Percentiles rank a stretch among this genome's conserved stretches.
phyloP scores from a whole-genome alignment of 1,140 invertebrate species.

The Psilanteris sp. region DNA sequence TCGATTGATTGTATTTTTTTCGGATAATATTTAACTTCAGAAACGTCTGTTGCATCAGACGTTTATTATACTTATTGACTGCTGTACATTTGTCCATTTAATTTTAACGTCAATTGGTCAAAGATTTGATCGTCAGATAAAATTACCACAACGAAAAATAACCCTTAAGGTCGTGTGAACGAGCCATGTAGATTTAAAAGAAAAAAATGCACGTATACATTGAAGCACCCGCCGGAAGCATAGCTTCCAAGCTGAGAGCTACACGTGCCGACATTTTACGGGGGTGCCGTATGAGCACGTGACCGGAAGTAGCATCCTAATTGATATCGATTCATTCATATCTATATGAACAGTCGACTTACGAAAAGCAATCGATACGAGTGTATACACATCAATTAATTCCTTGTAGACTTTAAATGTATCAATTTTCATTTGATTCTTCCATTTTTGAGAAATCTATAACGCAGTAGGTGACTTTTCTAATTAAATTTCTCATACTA shows the following conservation, averaged over 20 bases:
- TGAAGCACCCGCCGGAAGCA: slow-evolving; percentile 64
- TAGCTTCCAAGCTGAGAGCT: slow-evolving; percentile 66
- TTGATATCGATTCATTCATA: slow-evolving; percentile 77
- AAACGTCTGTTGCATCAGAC: too few species aligned
- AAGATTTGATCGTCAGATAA: slow-evolving; percentile 31
- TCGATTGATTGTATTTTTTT: too few species aligned
- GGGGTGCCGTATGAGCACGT: slow-evolving; percentile 72
- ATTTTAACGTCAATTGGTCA: slow-evolving; percentile 32
- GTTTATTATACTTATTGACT: too few species aligned
- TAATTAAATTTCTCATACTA: too few species aligned
- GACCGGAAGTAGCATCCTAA: slow-evolving; percentile 80
- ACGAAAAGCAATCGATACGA: slow-evolving; percentile 37
- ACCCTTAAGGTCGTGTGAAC: slow-evolving; percentile 69
- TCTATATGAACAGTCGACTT: slow-evolving; percentile 55
- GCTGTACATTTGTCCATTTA: slow-evolving; percentile 37
- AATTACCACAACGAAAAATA: slow-evolving; percentile 40
- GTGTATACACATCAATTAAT: slow-evolving; percentile 48
- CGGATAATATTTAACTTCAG: too few species aligned
- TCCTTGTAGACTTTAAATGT: slow-evolving; percentile 40
- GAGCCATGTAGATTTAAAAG: slow-evolving; percentile 49
- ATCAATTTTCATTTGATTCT: slow-evolving; percentile 2
- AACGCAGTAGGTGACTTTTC: too few species aligned
- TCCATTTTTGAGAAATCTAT: too few species aligned
- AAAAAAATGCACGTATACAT: slow-evolving; percentile 54
- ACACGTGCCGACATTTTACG: slow-evolving; percentile 72